Base-by-base conservation (phyloP, 1,140 invertebrate species). In the Papilio polytes region DNA sequence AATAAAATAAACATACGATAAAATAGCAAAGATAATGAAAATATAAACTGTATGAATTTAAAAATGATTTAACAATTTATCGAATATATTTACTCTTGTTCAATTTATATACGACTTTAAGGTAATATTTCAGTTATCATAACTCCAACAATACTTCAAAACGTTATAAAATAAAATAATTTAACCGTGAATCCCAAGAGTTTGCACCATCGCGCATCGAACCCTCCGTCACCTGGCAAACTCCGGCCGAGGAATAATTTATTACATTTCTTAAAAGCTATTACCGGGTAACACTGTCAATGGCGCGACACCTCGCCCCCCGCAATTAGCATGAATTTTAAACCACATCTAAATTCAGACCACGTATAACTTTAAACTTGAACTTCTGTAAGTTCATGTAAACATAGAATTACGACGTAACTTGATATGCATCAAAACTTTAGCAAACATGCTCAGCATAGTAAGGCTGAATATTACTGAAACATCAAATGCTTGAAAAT, bases 231-330 rank as follows among this genome's bases (percentile, higher is more conserved):
- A 41, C 36, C 36, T 41, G 36, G 36, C 36, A 41, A 41, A 41
- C 36, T 41, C 36, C 36, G 36, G 36, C 36, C 84, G 83, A 80
- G 82, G 89, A 94, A 93, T 95, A 94, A 95, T 95, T 95, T 95
- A 94, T 95, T 90, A 89, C 92, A 88, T 95, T 95, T 95, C 93
- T 95, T 93, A 92, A 95, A 95, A 95, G 92, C 93, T 91, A 94
- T 95, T 94, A 93, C 92, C 77, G 86, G 85, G 88, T 92, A 90
- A 92, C 91, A 92, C 86, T 89, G 88, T 90, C 91, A 89, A 91
- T 92, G 93, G 88, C 82, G 86, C 89, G 87, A 84, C 88, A 86
- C 87, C 85, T 85, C 85, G 81, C 86, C 88, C 86, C 85, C 82
- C 84, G 83, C 92, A 94, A 94, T 94, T 94, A 94, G 90, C 92